Conservation (phyloP, 2,797 vertebrate genomes). For the Pangasius djambal region DNA sequence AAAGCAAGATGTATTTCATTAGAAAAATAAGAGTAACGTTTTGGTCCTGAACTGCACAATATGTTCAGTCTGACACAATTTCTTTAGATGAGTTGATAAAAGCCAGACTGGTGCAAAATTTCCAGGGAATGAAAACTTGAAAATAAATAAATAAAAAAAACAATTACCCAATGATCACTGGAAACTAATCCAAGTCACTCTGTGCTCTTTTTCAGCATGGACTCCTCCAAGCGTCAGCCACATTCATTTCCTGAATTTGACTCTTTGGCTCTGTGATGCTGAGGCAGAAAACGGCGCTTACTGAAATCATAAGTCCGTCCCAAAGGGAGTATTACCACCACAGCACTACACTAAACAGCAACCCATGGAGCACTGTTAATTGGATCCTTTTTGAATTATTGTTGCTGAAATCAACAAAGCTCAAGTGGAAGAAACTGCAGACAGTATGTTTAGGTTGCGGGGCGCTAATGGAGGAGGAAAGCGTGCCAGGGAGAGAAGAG, state of each 20-base stretch:
- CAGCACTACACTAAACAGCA: constrained; percentile 30
- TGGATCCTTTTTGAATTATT: constrained; percentile 12
- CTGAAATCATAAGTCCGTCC: constrained; percentile 53
- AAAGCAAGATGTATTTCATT: constrained; percentile 15
- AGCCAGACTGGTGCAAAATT: constrained; percentile 52
- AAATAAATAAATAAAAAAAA: constrained; percentile 1
- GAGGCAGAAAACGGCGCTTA: constrained; percentile 56
- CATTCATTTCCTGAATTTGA: constrained; percentile 47
- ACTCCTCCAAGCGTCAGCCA: constrained; percentile 25
- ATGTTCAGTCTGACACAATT: constrained; percentile 40
- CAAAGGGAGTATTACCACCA: constrained; percentile 51
- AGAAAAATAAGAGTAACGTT: constrained; percentile 17
- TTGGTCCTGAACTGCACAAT: constrained; percentile 42
- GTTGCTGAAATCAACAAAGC: constrained; percentile 30
- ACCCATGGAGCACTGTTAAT: constrained; percentile 23
- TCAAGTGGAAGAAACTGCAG: constrained; percentile 10
- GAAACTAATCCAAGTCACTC: constrained; percentile 16
- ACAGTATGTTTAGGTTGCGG: background rate
- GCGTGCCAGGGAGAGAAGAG: background rate
- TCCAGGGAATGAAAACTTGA: background rate
- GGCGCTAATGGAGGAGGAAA: background rate
- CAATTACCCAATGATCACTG: constrained; percentile 31
- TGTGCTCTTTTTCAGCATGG: constrained; percentile 34
- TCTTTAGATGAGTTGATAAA: constrained; percentile 52
- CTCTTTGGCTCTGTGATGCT: constrained; percentile 46